Evolutionary conservation across 1,140 invertebrate species (phyloP).

Genomic region (Sinella curviseta): DNA sequence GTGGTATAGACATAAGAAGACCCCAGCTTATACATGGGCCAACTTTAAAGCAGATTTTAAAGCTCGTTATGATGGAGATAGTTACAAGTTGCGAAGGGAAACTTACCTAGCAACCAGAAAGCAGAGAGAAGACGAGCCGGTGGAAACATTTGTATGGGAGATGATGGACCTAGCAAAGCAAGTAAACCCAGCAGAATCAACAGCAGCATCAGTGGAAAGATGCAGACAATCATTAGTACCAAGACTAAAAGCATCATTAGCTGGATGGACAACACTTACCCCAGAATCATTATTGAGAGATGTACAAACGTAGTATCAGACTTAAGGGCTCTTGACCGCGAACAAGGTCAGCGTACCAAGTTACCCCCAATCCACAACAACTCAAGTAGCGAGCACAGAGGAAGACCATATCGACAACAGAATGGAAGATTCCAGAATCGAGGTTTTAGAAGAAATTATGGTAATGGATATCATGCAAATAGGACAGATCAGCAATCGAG

Average conservation of each 20-base stretch:
- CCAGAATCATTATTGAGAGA: too few species aligned
- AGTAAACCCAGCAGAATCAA: slow-evolving; percentile 20
- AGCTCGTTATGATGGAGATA: slow-evolving; percentile 20
- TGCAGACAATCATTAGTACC: not conserved
- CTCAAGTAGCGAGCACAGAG: not conserved
- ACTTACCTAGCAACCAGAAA: not conserved
- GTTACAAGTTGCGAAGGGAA: not conserved
- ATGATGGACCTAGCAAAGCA: slow-evolving; percentile 34
- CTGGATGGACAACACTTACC: not conserved
- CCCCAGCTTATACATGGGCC: slow-evolving; percentile 1
- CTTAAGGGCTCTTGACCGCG: too few species aligned
- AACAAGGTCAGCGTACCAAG: not conserved
- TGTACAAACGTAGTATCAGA: too few species aligned
- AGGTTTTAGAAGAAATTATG: too few species aligned
- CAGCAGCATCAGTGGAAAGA: not conserved
- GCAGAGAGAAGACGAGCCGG: slow-evolving; percentile 26
- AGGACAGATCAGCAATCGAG: too few species aligned
- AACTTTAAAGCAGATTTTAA: slow-evolving; percentile 27
- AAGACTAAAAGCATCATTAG: not conserved
- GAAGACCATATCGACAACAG: not conserved
- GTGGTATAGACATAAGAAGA: not conserved
- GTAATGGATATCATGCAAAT: too few species aligned
- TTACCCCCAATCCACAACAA: not conserved
- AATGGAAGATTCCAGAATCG: too few species aligned
- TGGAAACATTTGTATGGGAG: slow-evolving; percentile 31